Base-by-base conservation (phyloP, 1,140 invertebrate species). In the Thereuonema tuberculata region DNA sequence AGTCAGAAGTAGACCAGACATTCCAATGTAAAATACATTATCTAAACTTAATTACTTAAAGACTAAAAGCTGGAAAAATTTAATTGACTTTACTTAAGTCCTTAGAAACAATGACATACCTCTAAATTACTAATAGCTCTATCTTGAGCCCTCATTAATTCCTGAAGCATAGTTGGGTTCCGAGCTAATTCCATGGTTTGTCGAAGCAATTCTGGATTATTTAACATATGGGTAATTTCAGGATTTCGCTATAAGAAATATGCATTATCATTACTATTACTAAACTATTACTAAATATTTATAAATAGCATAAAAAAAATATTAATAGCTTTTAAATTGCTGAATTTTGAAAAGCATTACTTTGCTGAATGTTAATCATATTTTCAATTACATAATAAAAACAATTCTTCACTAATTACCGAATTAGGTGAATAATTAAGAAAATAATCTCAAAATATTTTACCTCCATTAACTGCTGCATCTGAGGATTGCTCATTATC, bases 71-170 rank as follows among this genome's bases (percentile, higher is more conserved):
- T n/a, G n/a, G n/a, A n/a, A n/a, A n/a, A n/a, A n/a, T n/a, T n/a
- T n/a, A n/a, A n/a, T n/a, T n/a, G n/a, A n/a, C n/a, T n/a, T n/a
- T n/a, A n/a, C n/a, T n/a, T n/a, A n/a, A n/a, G n/a, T n/a, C n/a
- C n/a, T n/a, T n/a, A n/a, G n/a, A n/a, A n/a, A n/a, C n/a, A n/a
- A n/a, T n/a, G n/a, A 37, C 17, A 56, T 43, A 77, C 77, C 77
- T 99, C 96, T 53, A 99, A 75, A 78, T 99, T 99, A 61, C 92
- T 94, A 69, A 99, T 82, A 43, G 95, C 94, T 63, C 96, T 80
- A 77, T 99, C 96, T 72, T 99, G 94, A n/a, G 90, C 93, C 59
- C 96, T 82, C 94, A 99, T 98, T 63, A 99, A 72, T 70, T 99
- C 96, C 74, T 99, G 93, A 60, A 99, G 76, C 89, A 96, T 97